phyloP scores from a whole-genome alignment of 2,113 vertebrate genomes.

The Toxotes jaculatrix region DNA sequence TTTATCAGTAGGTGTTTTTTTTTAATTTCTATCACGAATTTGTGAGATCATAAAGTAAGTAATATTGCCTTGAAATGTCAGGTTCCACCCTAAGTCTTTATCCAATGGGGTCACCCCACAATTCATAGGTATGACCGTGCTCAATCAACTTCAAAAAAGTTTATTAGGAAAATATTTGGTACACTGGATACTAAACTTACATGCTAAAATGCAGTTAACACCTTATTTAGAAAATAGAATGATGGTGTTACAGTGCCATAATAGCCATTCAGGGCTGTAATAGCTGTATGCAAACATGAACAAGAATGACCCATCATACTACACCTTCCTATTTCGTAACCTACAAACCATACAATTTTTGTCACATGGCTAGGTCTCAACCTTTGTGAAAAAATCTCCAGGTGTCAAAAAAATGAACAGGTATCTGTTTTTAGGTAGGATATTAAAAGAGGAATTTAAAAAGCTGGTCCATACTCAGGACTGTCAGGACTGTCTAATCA shows the following conservation, averaged over 20 bases:
- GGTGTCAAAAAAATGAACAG: background rate
- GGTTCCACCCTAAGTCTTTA: no score
- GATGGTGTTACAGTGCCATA: background rate
- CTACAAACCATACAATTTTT: background rate
- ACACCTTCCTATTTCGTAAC: background rate
- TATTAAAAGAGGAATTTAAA: background rate
- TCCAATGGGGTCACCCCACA: no score
- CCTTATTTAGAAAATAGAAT: background rate
- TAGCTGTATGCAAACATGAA: background rate
- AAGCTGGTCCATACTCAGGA: no score
- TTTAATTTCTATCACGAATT: background rate
- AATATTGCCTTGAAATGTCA: background rate
- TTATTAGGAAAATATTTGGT: background rate
- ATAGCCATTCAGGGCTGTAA: background rate
- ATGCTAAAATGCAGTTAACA: background rate
- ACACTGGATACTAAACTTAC: background rate
- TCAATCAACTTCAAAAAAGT: no score
- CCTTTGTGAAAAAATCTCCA: no score
- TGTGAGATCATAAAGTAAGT: background rate
- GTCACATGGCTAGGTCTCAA: background rate
- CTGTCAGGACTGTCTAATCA: no score
- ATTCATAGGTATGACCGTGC: no score
- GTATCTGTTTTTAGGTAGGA: background rate
- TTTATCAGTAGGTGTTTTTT: background rate
- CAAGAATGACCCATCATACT: background rate